Percentiles rank a stretch among this genome's conserved stretches.
phyloP scores from a whole-genome alignment of 2,888 invertebrate species.

The Rhagonycha lutea region DNA sequence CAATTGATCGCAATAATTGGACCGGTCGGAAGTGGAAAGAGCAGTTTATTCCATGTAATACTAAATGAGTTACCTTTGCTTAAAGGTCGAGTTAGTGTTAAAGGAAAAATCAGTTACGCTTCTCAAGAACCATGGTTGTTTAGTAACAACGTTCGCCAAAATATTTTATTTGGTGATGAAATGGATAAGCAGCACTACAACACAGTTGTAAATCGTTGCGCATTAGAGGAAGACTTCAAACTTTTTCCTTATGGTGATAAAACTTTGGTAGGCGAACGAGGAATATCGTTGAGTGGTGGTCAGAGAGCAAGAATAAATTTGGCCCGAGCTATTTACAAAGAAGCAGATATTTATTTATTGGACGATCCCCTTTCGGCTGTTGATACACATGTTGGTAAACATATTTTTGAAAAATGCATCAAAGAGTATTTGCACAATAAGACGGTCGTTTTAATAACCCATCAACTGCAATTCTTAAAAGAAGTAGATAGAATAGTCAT shows the following conservation, averaged over 20 bases:
- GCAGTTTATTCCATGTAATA: constrained; percentile 55
- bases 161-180: constrained; percentile 55
- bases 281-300: constrained; percentile 66
- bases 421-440: constrained; percentile 59
- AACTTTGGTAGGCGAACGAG: constrained; percentile 69
- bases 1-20: constrained; percentile 77
- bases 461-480: constrained; percentile 69
- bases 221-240: constrained; percentile 67
- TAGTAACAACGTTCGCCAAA: constrained; percentile 63
- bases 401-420: constrained; percentile 76
- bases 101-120: constrained; percentile 63
- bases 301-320: background rate
- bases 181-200: constrained; percentile 54
- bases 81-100: constrained; percentile 58
- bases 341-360: constrained; percentile 75
- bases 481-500: constrained; percentile 60
- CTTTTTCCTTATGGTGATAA: constrained; percentile 61
- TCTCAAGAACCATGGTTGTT: constrained; percentile 72
- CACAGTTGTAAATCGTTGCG: constrained; percentile 62
- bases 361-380: constrained; percentile 84
- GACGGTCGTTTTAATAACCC: constrained; percentile 70
- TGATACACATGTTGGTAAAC: constrained; percentile 76
- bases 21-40: constrained; percentile 85
- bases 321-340: constrained; percentile 69
- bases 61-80: constrained; percentile 48